phyloP scores from a whole-genome alignment of 2,797 vertebrate species.

The Falco berigora region DNA sequence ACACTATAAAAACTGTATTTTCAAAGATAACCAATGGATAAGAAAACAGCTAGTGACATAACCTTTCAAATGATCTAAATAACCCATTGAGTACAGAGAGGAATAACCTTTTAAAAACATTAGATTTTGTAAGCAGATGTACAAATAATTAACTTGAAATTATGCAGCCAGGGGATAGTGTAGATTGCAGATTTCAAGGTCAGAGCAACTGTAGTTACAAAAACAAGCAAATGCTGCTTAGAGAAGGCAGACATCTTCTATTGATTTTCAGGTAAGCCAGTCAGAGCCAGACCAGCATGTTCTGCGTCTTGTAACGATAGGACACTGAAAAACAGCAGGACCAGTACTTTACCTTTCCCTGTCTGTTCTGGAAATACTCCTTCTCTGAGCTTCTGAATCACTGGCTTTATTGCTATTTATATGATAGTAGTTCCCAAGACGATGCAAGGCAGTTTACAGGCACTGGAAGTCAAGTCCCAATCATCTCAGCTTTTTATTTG shows the following conservation, averaged over 20 bases:
- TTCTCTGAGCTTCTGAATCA: background rate
- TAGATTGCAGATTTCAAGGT: background rate
- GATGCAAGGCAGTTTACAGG: background rate
- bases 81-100: background rate
- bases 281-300: background rate
- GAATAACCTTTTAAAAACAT: constrained; percentile 33
- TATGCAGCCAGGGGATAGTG: background rate
- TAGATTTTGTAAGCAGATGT: constrained; percentile 22
- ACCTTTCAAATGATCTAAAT: background rate
- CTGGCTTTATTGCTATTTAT: background rate
- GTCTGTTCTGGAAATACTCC: background rate
- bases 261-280: background rate
- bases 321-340: background rate
- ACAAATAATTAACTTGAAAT: constrained; percentile 56
- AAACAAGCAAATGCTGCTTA: background rate
- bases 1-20: background rate
- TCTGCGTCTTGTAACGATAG: background rate
- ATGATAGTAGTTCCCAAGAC: background rate
- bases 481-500: background rate
- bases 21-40: background rate
- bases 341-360: background rate
- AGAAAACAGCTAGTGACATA: background rate
- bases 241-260: background rate
- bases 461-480: background rate
- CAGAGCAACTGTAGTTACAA: background rate